Percentiles rank a stretch among this genome's conserved stretches.
These are phyloP conservation scores for Picus viridis DNA, from an alignment of 2,797 vertebrate genomes.

Conservation along the genomic window DNA sequence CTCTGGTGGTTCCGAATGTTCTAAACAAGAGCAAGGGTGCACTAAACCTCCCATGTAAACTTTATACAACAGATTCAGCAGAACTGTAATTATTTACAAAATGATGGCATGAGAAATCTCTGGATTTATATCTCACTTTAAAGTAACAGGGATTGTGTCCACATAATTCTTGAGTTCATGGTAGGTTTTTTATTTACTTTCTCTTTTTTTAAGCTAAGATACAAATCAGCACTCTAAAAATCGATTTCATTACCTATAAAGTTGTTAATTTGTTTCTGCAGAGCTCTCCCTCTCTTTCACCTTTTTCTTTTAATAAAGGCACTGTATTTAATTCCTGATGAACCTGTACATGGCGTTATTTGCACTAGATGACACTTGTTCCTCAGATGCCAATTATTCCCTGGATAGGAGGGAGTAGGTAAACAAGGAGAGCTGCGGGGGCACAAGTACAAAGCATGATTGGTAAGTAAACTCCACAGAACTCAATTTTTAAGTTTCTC, in stretches of 20 bases:
- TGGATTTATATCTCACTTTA: conserved; percentile 85
- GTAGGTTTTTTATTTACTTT: conserved; percentile 76
- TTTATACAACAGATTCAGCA: conserved; percentile 99
- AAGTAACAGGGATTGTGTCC: conserved; percentile 82
- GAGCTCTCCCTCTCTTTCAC: not conserved
- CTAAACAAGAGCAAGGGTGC: conserved; percentile 99
- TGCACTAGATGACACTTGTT: not conserved
- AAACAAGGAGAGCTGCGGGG: not conserved
- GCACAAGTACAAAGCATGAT: not conserved
- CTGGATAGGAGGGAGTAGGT: not conserved
- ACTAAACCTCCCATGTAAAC: conserved; percentile 99
- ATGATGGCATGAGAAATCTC: conserved; percentile 93
- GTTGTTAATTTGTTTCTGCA: not conserved
- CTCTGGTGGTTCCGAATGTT: conserved; percentile 97
- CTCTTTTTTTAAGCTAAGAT: conserved; percentile 73
- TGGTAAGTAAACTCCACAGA: not conserved
- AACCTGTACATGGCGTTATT: not conserved
- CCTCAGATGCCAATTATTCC: not conserved
- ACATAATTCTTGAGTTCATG: conserved; percentile 75
- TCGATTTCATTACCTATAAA: not conserved
- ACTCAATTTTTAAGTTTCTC: not conserved
- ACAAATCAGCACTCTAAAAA: conserved; percentile 35
- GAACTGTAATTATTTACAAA: conserved; percentile 99
- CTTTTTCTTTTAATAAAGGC: not conserved
- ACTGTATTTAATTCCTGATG: not conserved